phyloP scores from a whole-genome alignment of 1,140 invertebrate species.

The Procambarus virginalis region DNA sequence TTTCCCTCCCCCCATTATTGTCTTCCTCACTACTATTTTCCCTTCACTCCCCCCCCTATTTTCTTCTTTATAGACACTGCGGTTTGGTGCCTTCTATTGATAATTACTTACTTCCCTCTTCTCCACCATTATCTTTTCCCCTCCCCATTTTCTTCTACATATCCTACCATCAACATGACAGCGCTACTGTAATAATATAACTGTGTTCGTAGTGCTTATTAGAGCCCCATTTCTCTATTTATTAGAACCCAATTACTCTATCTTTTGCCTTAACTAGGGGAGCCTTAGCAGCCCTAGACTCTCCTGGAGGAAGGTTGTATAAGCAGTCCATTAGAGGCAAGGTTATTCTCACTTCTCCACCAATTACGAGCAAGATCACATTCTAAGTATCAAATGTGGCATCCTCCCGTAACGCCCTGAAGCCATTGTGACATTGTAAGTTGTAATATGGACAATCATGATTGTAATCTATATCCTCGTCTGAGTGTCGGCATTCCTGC shows the following conservation, averaged over 20 bases:
- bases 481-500: too few species aligned
- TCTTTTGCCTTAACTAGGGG: too few species aligned
- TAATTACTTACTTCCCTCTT: not conserved
- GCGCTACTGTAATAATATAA: not conserved
- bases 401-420: too few species aligned
- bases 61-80: too few species aligned
- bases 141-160: not conserved
- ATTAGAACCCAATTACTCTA: not conserved
- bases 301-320: not conserved
- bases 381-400: not conserved
- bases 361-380: not conserved
- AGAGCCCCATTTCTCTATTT: not conserved
- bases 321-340: not conserved
- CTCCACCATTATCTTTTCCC: not conserved
- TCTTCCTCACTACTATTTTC: too few species aligned
- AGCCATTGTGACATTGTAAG: too few species aligned
- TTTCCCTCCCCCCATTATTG: too few species aligned
- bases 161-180: not conserved
- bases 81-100: too few species aligned
- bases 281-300: not conserved
- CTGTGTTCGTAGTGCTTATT: not conserved
- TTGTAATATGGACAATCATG: too few species aligned
- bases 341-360: not conserved
- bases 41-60: too few species aligned
- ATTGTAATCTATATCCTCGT: too few species aligned